These are phyloP conservation scores for Capra hircus DNA, from an alignment of 2,113 vertebrate species.

Conservation along the genomic window DNA sequence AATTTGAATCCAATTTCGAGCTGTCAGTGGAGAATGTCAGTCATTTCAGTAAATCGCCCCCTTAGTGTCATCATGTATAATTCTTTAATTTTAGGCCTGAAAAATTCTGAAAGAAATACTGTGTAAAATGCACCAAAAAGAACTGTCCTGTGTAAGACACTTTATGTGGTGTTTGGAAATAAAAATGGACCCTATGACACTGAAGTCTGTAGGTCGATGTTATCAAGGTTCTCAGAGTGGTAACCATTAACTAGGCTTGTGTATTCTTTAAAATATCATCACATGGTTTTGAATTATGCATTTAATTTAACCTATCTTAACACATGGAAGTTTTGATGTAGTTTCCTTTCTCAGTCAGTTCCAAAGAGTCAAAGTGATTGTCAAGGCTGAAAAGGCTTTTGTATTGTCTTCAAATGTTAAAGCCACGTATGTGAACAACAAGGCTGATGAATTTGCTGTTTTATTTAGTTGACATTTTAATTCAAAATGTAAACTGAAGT, in stretches of 20 bases:
- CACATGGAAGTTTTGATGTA: conserved; percentile 57
- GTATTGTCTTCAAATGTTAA: conserved; percentile 63
- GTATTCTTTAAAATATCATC: conserved; percentile 3
- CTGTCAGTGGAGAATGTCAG: conserved; percentile 55
- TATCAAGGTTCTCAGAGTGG: neutral
- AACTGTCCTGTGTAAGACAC: neutral
- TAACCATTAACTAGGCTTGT: neutral
- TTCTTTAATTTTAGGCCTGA: conserved; percentile 53
- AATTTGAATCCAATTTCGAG: neutral
- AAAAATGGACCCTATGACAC: neutral
- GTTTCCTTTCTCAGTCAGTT: conserved; percentile 65
- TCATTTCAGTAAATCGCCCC: conserved; percentile 36
- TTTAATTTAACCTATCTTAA: conserved; percentile 42
- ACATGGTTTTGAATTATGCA: conserved; percentile 37
- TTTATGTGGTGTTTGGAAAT: neutral
- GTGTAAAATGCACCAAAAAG: conserved; percentile 2
- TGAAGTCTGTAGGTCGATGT: neutral
- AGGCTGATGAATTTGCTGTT: conserved; percentile 64
- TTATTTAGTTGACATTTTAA: conserved; percentile 77
- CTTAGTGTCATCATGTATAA: conserved; percentile 16
- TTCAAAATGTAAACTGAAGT: conserved; percentile 74
- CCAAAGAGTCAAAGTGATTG: conserved; percentile 61
- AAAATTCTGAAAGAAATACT: conserved; percentile 50
- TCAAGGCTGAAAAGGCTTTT: conserved; percentile 70
- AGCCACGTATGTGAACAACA: conserved; percentile 62